phyloP scores from a whole-genome alignment of 2,797 vertebrate species.

The Halcyon chelicuti region DNA sequence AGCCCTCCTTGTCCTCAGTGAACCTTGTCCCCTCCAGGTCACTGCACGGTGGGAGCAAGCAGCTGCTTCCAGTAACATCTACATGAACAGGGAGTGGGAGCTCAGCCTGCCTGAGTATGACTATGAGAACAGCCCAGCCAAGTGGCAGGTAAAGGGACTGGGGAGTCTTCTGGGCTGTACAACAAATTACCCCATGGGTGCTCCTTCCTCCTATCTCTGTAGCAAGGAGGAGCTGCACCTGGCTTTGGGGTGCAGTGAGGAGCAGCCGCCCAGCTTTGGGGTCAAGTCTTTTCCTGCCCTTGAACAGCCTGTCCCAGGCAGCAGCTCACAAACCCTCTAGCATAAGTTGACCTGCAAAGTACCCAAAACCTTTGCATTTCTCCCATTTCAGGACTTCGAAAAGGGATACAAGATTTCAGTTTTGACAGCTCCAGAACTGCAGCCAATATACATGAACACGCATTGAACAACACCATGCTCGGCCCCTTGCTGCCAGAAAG shows the following conservation, averaged over 20 bases:
- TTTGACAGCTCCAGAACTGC: not conserved
- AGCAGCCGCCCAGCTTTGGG: accelerated
- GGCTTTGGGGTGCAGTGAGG: not conserved
- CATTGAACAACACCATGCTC: accelerated
- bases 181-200: too few species aligned
- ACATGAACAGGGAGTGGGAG: not conserved
- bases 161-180: accelerated
- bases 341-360: not conserved
- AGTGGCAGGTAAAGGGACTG: not conserved
- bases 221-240: not conserved
- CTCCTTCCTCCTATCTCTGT: not conserved
- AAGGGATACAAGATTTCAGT: accelerated
- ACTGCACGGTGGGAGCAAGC: not conserved
- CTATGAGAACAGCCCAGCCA: not conserved
- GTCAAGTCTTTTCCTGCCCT: not conserved
- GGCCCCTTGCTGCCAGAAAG: not conserved
- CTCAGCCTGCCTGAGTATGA: not conserved
- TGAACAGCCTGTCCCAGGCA: not conserved
- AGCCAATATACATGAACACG: not conserved
- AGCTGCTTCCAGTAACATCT: not conserved
- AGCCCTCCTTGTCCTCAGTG: not conserved
- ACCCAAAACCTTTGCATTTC: not conserved
- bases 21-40: not conserved
- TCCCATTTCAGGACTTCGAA: not conserved
- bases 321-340: too few species aligned